Conservation (phyloP, 2,797 vertebrate species). For the Simalia tracyae region DNA sequence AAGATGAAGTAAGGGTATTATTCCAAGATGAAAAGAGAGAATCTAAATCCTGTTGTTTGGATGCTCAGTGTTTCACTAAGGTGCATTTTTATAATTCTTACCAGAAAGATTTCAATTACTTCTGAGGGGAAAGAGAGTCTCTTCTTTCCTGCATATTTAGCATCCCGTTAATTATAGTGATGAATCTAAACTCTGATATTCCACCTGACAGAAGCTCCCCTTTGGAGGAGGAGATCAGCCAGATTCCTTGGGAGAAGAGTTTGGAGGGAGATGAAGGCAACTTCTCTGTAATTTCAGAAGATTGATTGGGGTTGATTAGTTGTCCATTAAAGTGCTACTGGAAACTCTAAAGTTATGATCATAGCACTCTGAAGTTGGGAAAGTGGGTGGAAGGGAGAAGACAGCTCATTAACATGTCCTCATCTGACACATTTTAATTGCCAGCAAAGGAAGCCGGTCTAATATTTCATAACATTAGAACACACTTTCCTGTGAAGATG, state of each 20-base stretch:
- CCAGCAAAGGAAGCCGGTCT: slow-evolving; percentile 12
- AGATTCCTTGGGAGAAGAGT: slow-evolving; percentile 51
- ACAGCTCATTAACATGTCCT: slow-evolving; percentile 46
- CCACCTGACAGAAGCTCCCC: slow-evolving; percentile 49
- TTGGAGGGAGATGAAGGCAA: slow-evolving; percentile 58
- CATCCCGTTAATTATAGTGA: slow-evolving; percentile 47
- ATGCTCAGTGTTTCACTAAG: not conserved
- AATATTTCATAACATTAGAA: slow-evolving; percentile 8
- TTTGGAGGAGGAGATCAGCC: slow-evolving; percentile 60
- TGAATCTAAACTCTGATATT: slow-evolving; percentile 41
- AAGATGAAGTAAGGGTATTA: not conserved
- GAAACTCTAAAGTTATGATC: slow-evolving; percentile 45
- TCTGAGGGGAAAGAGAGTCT: not conserved
- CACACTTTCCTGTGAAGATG: slow-evolving; percentile 23
- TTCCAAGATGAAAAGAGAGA: not conserved
- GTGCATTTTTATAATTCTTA: slow-evolving; percentile 25
- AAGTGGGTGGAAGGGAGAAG: not conserved
- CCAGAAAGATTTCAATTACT: slow-evolving; percentile 15
- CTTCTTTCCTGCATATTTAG: not conserved
- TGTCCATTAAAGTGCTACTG: slow-evolving; percentile 53
- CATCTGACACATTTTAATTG: slow-evolving; percentile 2
- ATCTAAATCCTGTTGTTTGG: not conserved
- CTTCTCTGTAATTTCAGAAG: slow-evolving; percentile 52
- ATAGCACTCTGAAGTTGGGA: slow-evolving; percentile 20
- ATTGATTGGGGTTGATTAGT: slow-evolving; percentile 64